Percentiles rank a stretch among this genome's conserved stretches.
phyloP scores from a whole-genome alignment of 2,113 vertebrate genomes.

The Cottus gobio region DNA sequence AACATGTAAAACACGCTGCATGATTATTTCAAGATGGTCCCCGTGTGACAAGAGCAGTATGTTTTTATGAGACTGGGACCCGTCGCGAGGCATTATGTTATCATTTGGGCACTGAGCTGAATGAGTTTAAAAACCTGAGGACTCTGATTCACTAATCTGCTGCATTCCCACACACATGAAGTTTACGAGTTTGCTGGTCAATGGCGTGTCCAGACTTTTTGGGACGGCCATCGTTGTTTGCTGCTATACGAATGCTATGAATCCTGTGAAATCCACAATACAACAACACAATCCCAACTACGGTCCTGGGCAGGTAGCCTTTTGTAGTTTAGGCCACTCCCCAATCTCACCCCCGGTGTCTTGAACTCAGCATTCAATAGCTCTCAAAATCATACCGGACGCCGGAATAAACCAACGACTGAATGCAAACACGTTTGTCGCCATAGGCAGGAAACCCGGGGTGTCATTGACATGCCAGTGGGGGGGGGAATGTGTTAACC shows the following conservation, averaged over 20 bases:
- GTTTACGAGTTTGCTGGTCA: background rate
- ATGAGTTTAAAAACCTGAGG: conserved; percentile 1
- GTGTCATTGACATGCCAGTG: conserved; percentile 36
- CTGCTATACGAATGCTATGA: background rate
- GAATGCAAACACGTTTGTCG: background rate
- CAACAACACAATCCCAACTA: background rate
- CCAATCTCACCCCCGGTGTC: background rate
- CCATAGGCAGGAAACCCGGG: background rate
- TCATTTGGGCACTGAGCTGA: conserved; percentile 22
- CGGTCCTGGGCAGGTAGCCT: background rate
- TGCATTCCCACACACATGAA: background rate
- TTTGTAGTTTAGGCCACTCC: background rate
- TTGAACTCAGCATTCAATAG: background rate
- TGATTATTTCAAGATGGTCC: conserved; percentile 41
- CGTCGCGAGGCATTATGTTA: conserved; percentile 22
- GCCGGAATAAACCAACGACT: background rate
- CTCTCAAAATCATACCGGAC: background rate
- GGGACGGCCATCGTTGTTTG: background rate
- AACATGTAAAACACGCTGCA: conserved; percentile 29
- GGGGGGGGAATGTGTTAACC: conserved; percentile 44
- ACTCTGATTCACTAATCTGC: conserved; percentile 2
- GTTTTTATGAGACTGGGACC: conserved; percentile 37
- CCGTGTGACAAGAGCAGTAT: conserved; percentile 41
- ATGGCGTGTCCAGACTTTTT: background rate
- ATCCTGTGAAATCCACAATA: background rate